Evolutionary conservation across 2,888 invertebrate genomes (phyloP), one percentile per base, ranked within the genome.

Genomic region (Notocelia uddmanniana): DNA sequence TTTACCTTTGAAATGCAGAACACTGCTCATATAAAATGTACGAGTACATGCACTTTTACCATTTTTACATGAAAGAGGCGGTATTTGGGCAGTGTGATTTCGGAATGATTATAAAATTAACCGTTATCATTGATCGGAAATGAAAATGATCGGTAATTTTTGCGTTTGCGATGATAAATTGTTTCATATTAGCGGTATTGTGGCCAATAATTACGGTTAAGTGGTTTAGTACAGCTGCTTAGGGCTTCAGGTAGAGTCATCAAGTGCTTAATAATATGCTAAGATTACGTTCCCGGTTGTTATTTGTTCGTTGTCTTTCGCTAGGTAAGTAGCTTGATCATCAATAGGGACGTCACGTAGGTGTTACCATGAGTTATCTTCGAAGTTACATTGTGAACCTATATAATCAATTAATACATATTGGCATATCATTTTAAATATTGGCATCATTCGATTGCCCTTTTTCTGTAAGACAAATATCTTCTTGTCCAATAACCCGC

Each of bases 61-160:
- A 10, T 34, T 57, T 57, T 58, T 34, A 85, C 83, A 84, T 73
- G 78, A 75, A 85, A 85, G 77, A 79, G 81, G 82, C 81, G 83
- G 78, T 75, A 59, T 59, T 60, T 60, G 55, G 26, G 34, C 59
- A 63, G 63, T 60, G 72, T 59, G 67, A 55, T 72, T 67, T 48
- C 23, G 54, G 60, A 54, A 50, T 67, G 55, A 72, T 72, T 62
- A 68, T 57, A 34, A 60, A 72, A 68, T 67, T 62, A 68, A 72
- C 72, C 37, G 72, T 68, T 72, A 68, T 72, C 62, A 68, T 72
- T 72, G 55, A 68, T 72, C 72, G 60, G 48, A 68, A 62, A 72
- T 50, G 67, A 68, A 62, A 72, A 68, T 62, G 72, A 68, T 68
- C 37, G 34, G 67, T 72, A 55, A 68, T 72, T 68, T 62, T 60